Conservation (phyloP, 2,888 invertebrate genomes). For the Lepeophtheirus nordmannii region DNA sequence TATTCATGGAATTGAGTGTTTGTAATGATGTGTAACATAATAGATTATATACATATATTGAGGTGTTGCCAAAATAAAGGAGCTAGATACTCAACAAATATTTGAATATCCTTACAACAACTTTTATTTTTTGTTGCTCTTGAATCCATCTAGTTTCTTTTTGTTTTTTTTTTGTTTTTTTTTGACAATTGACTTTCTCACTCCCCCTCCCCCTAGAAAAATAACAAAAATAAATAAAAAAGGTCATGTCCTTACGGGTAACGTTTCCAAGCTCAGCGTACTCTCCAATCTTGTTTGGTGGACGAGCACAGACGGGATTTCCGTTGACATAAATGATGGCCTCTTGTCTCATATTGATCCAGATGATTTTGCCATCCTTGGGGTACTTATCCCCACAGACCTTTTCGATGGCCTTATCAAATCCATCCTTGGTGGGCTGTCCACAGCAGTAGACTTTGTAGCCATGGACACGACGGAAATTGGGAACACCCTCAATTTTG, state of each 20-base stretch:
- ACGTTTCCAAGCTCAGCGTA: slow-evolving; percentile 24
- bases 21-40: no score
- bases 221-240: no score
- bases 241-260: slow-evolving; percentile 13
- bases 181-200: no score
- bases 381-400: slow-evolving; percentile 23
- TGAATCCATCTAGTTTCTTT: no score
- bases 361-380: slow-evolving; percentile 23
- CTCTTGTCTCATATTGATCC: slow-evolving; percentile 25
- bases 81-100: no score
- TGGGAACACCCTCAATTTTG: slow-evolving; percentile 23
- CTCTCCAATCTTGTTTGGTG: slow-evolving; percentile 25
- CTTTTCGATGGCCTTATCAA: slow-evolving; percentile 24
- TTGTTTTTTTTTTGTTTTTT: no score
- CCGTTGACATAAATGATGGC: slow-evolving; percentile 24
- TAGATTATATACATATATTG: no score
- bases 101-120: no score
- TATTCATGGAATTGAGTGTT: no score
- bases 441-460: slow-evolving; percentile 25
- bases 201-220: no score
- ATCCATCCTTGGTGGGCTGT: slow-evolving; percentile 25
- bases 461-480: slow-evolving; percentile 24
- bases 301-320: slow-evolving; percentile 24
- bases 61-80: no score
- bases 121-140: no score